A percentile compares a stretch with the other conserved stretches of the same genome.
Evolutionary conservation across 2,113 vertebrate species (phyloP).

Genomic region (Psilopsiagon aurifrons): DNA sequence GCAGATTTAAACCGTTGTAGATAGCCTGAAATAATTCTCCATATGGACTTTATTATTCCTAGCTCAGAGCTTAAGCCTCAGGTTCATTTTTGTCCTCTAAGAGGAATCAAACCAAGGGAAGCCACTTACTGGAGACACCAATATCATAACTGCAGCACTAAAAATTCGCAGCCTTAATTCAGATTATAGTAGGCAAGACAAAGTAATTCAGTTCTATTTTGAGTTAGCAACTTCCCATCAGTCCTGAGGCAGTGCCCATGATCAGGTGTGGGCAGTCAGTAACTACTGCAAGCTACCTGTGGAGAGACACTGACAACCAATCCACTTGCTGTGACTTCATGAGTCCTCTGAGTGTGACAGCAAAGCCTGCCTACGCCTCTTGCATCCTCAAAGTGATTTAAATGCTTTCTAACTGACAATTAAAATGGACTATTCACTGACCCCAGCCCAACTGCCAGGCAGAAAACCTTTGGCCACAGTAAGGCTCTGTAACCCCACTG

Average conservation of each 20-base stretch:
- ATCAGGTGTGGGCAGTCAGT: not conserved
- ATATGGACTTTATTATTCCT: not conserved
- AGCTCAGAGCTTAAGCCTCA: not conserved
- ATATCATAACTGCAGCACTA: not conserved
- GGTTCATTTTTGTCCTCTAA: not conserved
- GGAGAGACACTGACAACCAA: not conserved
- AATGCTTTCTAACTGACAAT: not conserved
- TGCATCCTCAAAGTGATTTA: not conserved
- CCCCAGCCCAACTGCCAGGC: fast-evolving
- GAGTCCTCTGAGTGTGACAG: not conserved
- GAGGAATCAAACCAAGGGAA: not conserved
- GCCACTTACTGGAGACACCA: not conserved
- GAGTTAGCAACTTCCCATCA: not conserved
- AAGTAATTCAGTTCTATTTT: not conserved
- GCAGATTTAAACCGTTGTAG: not conserved
- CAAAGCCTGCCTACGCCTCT: not conserved
- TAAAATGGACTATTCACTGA: not conserved
- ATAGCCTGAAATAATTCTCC: not conserved
- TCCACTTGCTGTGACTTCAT: not conserved
- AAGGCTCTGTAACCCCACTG: not conserved
- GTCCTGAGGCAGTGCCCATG: not conserved
- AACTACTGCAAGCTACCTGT: not conserved
- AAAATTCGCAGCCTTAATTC: not conserved
- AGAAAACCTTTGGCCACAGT: not conserved
- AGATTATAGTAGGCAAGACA: not conserved